phyloP scores from a whole-genome alignment of 2,888 invertebrate genomes.

The Pammene aurita region DNA sequence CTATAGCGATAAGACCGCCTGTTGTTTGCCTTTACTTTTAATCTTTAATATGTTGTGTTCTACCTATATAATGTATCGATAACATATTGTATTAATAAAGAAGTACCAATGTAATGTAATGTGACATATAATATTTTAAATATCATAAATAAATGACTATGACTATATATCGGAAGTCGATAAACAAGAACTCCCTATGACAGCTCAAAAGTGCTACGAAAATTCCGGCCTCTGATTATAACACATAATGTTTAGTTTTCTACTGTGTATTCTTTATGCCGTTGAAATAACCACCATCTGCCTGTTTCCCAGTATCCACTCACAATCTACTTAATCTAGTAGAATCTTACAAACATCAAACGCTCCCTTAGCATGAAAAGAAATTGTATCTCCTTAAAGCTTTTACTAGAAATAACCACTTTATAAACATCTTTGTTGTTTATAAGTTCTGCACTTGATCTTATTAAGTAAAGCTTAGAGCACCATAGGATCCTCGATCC shows the following conservation, averaged over 20 bases:
- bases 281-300: conserved; percentile 6
- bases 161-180: no score
- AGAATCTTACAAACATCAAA: conserved; percentile 39
- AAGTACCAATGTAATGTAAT: no score
- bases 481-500: not conserved
- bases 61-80: no score
- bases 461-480: conserved; percentile 14
- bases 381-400: conserved; percentile 62
- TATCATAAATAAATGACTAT: no score
- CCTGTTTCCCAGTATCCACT: conserved; percentile 46
- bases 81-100: no score
- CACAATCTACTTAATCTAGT: conserved; percentile 42
- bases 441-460: conserved; percentile 15
- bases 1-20: no score
- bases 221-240: no score
- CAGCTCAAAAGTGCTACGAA: no score
- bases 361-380: conserved; percentile 42
- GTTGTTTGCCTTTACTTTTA: no score
- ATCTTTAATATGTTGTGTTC: no score
- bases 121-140: no score
- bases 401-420: conserved; percentile 53
- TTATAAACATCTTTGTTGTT: conserved; percentile 10
- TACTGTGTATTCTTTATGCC: conserved; percentile 14
- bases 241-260: not conserved
- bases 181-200: no score